phyloP scores from a whole-genome alignment of 2,888 invertebrate species.

The Holacanthella duospinosa region DNA sequence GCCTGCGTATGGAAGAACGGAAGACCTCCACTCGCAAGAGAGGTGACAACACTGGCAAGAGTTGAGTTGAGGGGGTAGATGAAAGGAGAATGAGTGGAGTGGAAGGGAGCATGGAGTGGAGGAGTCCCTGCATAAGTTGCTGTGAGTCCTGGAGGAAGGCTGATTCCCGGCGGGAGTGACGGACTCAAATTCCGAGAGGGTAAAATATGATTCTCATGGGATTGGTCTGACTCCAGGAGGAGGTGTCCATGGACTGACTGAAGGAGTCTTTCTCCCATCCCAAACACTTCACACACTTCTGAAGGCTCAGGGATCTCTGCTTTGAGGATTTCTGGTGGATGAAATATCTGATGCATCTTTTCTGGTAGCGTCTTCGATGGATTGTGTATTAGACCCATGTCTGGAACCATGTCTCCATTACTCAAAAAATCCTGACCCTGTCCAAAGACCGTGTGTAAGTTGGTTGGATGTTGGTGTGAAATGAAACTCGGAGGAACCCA shows the following conservation, averaged over 20 bases:
- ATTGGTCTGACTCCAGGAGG: not conserved
- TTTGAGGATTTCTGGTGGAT: not conserved
- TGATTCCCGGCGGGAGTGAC: not conserved
- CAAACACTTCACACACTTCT: not conserved
- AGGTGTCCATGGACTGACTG: not conserved
- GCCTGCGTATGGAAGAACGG: constrained; percentile 18
- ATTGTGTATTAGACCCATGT: not conserved
- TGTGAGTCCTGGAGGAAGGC: not conserved
- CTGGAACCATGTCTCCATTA: no score
- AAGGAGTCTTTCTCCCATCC: not conserved
- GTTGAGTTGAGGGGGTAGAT: constrained; percentile 15
- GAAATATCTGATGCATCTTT: not conserved
- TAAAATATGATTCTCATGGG: not conserved
- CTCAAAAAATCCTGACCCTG: no score
- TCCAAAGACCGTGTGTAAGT: not conserved
- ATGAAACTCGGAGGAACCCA: constrained; percentile 50
- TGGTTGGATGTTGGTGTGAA: not conserved
- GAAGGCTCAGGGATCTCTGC: not conserved
- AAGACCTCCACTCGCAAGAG: constrained; percentile 10
- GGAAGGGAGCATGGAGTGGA: not conserved
- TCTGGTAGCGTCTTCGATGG: not conserved
- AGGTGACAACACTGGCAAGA: constrained; percentile 14
- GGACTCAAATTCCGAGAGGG: no score
- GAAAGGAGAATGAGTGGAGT: constrained; percentile 9
- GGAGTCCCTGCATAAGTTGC: not conserved